These are phyloP conservation scores for Atethmia centrago DNA, from an alignment of 2,888 invertebrate genomes.

Conservation along the genomic window DNA sequence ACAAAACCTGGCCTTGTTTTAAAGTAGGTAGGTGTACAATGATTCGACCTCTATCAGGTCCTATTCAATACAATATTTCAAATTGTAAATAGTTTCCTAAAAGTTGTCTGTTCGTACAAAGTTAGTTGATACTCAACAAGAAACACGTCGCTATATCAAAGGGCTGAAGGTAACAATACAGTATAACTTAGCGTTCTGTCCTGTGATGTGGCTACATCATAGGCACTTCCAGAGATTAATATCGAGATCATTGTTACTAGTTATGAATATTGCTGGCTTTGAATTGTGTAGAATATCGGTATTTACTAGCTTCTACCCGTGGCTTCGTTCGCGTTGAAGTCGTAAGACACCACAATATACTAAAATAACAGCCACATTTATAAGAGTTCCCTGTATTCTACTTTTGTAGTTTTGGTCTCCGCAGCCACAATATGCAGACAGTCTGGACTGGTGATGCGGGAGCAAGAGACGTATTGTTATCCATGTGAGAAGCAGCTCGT, in stretches of 20 bases:
- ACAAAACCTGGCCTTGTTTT: too few relatives aligned
- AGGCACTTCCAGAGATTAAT: constrained; percentile 31
- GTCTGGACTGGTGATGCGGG: too few relatives aligned
- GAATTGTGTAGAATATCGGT: neutral
- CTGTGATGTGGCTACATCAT: constrained; percentile 10
- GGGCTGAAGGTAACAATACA: constrained; percentile 24
- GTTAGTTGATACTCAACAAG: constrained; percentile 18
- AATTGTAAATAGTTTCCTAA: constrained; percentile 14
- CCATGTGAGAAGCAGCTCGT: too few relatives aligned
- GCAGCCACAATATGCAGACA: too few relatives aligned
- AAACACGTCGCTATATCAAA: constrained; percentile 15
- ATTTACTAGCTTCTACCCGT: too few relatives aligned
- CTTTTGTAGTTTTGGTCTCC: too few relatives aligned
- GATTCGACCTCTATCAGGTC: too few relatives aligned
- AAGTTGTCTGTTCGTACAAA: constrained; percentile 25
- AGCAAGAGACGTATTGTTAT: too few relatives aligned
- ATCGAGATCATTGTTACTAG: constrained; percentile 36
- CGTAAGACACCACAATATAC: neutral
- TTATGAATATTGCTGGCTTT: constrained; percentile 16
- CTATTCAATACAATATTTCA: constrained; percentile 20
- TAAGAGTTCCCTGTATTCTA: too few relatives aligned
- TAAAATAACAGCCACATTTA: neutral
- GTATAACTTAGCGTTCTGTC: constrained; percentile 8
- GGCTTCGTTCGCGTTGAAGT: neutral
- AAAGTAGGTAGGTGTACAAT: too few relatives aligned